Evolutionary conservation across 2,113 vertebrate species (phyloP), one percentile per base, ranked within the genome.

Genomic region (rat (Rattus norvegicus)): DNA sequence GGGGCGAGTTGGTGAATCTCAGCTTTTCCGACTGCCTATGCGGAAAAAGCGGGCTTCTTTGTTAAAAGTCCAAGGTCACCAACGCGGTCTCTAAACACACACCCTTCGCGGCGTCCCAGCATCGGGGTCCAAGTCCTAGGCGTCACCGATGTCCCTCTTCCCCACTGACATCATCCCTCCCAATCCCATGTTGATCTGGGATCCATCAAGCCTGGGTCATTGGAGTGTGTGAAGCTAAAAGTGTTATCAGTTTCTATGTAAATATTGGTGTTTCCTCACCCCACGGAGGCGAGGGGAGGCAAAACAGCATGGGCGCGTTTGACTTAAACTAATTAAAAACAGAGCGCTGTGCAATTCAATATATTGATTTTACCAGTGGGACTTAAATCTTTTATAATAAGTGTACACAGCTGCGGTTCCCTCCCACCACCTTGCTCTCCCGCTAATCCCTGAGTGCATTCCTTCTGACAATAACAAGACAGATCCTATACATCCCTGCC

Each of bases 351-450:
- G 98, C 98, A 98, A 99, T 96, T 98, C 98, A 98, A 98, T 98
- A 98, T 98, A 99, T 98, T 98, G 98, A 98, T 98, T 98, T 98
- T 98, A 98, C 98, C 98, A 98, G 98, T 98, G 98, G 98, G 98
- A 98, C 97, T 98, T 98, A 97, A 98, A 98, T 98, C 98, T 98
- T 98, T 97, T 98, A 97, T 97, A 98, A 98, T 97, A 98, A 98
- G 98, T 98, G 98, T 98, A 98, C 98, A 98, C 98, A 98, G 98
- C 98, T 98, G 98, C 93, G 85, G 88, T n/a, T 33, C 97, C 98
- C 98, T 75, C 98, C 97, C 98, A 95, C 97, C 80, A 0, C 97
- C 97, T 87, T 69, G 96, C 97, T 98, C 47, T 49, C 75, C 95
- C 95, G 96, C 97, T 98, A 98, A 98, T 98, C 98, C 98, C 93